Evolutionary conservation across 2,797 vertebrate species (phyloP).

Genomic region (Oryzias dopingdopingensis): DNA sequence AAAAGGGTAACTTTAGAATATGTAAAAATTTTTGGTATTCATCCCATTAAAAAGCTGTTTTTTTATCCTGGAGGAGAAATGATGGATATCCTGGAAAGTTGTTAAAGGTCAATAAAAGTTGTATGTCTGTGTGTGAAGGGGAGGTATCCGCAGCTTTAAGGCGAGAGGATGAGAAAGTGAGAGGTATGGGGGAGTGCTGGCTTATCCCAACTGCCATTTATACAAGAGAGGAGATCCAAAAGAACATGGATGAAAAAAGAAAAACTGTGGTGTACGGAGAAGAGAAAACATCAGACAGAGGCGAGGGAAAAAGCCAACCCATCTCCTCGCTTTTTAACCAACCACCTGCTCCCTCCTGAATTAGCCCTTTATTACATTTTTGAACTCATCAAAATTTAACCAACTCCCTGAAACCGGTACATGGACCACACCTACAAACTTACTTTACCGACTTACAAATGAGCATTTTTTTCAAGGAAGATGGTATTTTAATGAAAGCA

Average conservation of each 20-base stretch:
- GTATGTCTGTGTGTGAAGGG: conserved; percentile 25
- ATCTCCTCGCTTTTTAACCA: conserved; percentile 51
- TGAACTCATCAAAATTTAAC: conserved; percentile 66
- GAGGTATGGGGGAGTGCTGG: conserved; percentile 29
- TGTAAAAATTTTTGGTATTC: conserved; percentile 27
- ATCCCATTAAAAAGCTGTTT: conserved; percentile 40
- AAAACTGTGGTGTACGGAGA: conserved; percentile 29
- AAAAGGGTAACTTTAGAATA: conserved; percentile 10
- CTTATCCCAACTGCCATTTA: conserved; percentile 66
- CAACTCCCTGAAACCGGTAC: conserved; percentile 56
- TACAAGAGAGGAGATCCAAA: conserved; percentile 36
- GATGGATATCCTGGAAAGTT: conserved; percentile 48
- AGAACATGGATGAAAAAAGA: conserved; percentile 35
- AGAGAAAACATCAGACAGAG: conserved; percentile 57
- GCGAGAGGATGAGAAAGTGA: conserved; percentile 36
- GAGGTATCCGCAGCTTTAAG: conserved; percentile 29
- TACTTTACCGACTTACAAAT: no score
- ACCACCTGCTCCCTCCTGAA: conserved; percentile 73
- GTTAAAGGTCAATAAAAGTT: conserved; percentile 59
- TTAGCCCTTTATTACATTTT: conserved; percentile 73
- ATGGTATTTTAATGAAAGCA: no score
- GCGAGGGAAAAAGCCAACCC: conserved; percentile 35
- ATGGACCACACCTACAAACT: conserved; percentile 26
- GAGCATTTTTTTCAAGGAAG: no score
- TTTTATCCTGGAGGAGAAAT: conserved; percentile 42